Base-by-base conservation (phyloP, 92 coral and sea anemone species). In the Bergia puertoricense region DNA sequence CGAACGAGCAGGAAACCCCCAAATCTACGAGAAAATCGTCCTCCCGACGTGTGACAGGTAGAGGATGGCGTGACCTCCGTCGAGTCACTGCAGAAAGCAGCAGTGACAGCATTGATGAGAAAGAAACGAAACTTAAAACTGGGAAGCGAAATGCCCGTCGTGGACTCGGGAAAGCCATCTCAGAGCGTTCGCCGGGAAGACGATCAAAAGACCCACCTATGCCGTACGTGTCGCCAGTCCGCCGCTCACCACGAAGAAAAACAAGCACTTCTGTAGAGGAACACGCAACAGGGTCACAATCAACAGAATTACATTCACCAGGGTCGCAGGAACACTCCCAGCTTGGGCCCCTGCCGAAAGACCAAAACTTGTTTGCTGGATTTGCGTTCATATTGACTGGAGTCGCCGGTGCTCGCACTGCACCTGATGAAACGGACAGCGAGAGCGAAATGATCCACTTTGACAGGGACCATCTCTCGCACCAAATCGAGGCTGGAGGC, bases 401-500 rank as follows among this genome's bases (percentile, higher is more conserved):
- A 46, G 92, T 86, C 38, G 85, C 86, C 23, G 92, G 92, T 41
- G 76, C 81, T 9, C 67, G 81, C 50, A 88, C 78, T 38, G 80
- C 88, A 6, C 82, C 69, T 5, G 93, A 92, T 15, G 93, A 94
- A 10, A 82, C 94, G 5, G 98, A 95, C 85, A 93, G 96, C 67
- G 96, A 92, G 88, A 91, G 89, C 56, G 99, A 96, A 81, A 82
- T 88, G 69, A 81, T 89, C 22, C 94, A 82, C 15, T 96, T 93
- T 48, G 90, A 90, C 88, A 92, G 99, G 38, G 86, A 90, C 30
- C 91, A 90, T 16, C 88, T 95, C 38, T 87, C 54, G 15, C 92
- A 83, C 13, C 98, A 96, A 75, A 94, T 96, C 86, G 94, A 93
- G 83, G 89, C 98, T 38, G 98, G 98, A 14, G 99, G 99, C 4